Evolutionary conservation across 2,113 vertebrate genomes (phyloP), one percentile per base, ranked within the genome.

Genomic region (Tenebrosternarchus preto): DNA sequence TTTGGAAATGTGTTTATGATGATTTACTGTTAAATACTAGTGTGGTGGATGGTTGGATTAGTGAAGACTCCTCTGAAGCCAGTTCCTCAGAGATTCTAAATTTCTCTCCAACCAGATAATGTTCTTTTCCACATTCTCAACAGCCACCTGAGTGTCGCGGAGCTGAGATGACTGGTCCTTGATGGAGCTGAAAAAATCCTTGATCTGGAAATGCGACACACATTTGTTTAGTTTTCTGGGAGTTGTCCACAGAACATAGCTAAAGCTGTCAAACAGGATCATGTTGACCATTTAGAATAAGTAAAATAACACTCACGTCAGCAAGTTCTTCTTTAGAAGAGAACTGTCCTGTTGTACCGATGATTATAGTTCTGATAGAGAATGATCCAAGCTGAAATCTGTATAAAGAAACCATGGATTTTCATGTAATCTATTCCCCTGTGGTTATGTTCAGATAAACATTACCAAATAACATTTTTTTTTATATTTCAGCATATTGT

Each of bases 111-210:
- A 57, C 92, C 92, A 94, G 74, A 88, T 83, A 39, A 94, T 86
- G 80, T 94, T 94, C 81, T 94, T 94, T 81, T 91, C 85, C 71
- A 94, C 25, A 22, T 90, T 93, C 76, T 94, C 93, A 46, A 93
- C 55, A 19, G 91, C 92, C 72, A 93, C 56, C 82, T 91, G 91
- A 55, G 90, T 89, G 36, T 78, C 83, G 69, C 89, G 92, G 29
- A 94, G 88, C 82, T 94, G 90, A 73, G 90, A 91, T 0, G 88
- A 81, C 43, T 94, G 89, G 39, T 94, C 90, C 83, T 85, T 89
- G 80, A 93, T 91, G 25, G 92, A 92, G 59, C 90, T 82, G 88
- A 94, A 94, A 85, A 94, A 94, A 53, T 75, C 59, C 85, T 91
- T 88, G 68, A 94, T 88, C 93, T 94, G 82, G n/a, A 29, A 68